Evolutionary conservation across 2,888 invertebrate species (phyloP).

Genomic region (Andrena marginata): DNA sequence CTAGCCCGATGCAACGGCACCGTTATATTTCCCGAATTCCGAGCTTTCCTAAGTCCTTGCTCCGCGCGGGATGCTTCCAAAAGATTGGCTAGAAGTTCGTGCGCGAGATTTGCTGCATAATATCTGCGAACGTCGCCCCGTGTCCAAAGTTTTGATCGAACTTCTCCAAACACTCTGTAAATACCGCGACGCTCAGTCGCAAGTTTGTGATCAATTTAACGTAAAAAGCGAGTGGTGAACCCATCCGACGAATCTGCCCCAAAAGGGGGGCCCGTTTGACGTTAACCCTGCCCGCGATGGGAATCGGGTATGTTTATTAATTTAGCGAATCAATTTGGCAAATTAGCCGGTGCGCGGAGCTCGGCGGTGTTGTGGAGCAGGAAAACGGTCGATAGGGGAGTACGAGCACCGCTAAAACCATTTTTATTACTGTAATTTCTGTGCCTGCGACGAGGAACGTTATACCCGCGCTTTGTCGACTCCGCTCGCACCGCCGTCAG

Average conservation of each 20-base stretch:
- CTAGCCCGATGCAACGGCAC: neutral
- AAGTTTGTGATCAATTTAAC: too few relatives aligned
- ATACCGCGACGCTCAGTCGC: too few relatives aligned
- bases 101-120: neutral
- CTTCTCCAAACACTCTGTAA: too few relatives aligned
- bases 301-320: neutral
- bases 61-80: neutral
- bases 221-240: too few relatives aligned
- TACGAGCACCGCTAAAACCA: neutral
- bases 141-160: too few relatives aligned
- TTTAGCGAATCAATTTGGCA: conserved; percentile 17
- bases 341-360: conserved; percentile 2
- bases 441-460: neutral
- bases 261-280: too few relatives aligned
- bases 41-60: neutral
- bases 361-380: neutral
- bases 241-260: neutral
- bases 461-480: neutral
- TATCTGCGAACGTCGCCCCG: neutral
- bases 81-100: neutral
- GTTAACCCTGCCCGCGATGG: neutral
- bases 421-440: conserved; percentile 13
- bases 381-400: neutral
- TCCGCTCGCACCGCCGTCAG: neutral
- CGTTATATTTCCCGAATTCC: neutral